Conservation (phyloP, 2,113 vertebrate species). For the Xenopus tropicalis region UCB_Xtro_10.0 CM004449.2:30951001-30951500, state of each 20-base stretch:
- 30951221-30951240: constrained; percentile 29
- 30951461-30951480: constrained; percentile 10
- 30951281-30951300: background rate
- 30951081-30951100: no score
- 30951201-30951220: constrained; percentile 6
- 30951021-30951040: no score
- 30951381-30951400: constrained; percentile 17
- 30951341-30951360: constrained; percentile 11
- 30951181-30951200: constrained; percentile 4
- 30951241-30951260: background rate
- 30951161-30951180: background rate
- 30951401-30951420: constrained; percentile 33
- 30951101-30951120: no score
- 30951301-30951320: background rate
- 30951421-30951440: constrained; percentile 30
- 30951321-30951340: constrained; percentile 20
- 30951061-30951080: no score
- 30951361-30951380: constrained; percentile 28
- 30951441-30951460: constrained; percentile 35
- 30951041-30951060: no score
- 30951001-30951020: no score
- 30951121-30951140: no score
- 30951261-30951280: constrained; percentile 23
- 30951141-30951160: no score
- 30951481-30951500: constrained; percentile 41